Percentiles rank a stretch among this genome's conserved stretches.
These are phyloP conservation scores for Styela clava DNA, from an alignment of 23 tunicate species.

Conservation along the genomic window DNA sequence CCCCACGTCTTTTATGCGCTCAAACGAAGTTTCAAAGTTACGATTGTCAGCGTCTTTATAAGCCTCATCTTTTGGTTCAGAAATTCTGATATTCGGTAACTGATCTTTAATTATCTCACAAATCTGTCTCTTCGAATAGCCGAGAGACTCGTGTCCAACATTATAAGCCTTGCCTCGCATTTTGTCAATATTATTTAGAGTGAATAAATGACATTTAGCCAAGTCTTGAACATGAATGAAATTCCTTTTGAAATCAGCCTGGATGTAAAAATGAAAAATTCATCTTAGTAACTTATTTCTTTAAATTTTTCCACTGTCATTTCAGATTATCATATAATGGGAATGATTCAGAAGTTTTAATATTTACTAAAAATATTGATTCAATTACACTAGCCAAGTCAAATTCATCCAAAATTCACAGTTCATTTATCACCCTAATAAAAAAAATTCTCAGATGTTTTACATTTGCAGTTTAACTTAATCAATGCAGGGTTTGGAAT, in stretches of 20 bases:
- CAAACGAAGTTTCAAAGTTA: neutral
- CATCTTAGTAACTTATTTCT: too few species aligned
- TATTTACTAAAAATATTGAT: too few species aligned
- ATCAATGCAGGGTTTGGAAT: too few species aligned
- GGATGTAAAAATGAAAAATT: too few species aligned
- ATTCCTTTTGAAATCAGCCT: slow-evolving; percentile 7
- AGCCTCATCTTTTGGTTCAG: slow-evolving; percentile 4
- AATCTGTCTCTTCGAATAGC: neutral
- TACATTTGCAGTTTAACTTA: too few species aligned
- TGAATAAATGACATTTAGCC: neutral
- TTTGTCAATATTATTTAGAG: neutral
- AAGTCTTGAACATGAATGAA: slow-evolving; percentile 2
- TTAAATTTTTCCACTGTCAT: too few species aligned
- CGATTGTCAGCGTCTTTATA: neutral
- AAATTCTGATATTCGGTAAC: neutral
- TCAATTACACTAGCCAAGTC: too few species aligned
- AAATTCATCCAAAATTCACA: too few species aligned
- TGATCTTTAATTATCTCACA: neutral
- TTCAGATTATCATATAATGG: too few species aligned
- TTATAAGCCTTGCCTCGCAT: slow-evolving; percentile 11
- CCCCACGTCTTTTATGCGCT: neutral
- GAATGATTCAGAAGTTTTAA: too few species aligned
- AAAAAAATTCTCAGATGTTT: too few species aligned
- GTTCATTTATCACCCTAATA: too few species aligned
- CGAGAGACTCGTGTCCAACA: neutral